A percentile compares a stretch with the other conserved stretches of the same genome.
Conservation (phyloP, 2,797 vertebrate species). For the Parotocinclus haroldoi region DNA sequence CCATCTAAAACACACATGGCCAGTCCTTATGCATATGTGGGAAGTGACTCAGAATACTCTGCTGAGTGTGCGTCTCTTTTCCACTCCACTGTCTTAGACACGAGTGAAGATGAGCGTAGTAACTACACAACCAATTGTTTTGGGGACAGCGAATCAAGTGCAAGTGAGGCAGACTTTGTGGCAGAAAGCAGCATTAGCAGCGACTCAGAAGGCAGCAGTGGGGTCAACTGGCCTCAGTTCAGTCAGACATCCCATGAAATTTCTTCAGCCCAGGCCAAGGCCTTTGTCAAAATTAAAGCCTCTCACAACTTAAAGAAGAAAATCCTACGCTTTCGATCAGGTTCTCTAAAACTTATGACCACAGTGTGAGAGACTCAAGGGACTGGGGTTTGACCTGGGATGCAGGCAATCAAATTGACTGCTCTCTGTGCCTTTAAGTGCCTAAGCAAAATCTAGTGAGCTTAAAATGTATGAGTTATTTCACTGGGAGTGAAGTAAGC, state of each 20-base stretch:
- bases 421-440: constrained; percentile 54
- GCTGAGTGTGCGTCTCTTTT: constrained; percentile 91
- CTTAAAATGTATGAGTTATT: constrained; percentile 34
- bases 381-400: constrained; percentile 17
- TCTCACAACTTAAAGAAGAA: constrained; percentile 95
- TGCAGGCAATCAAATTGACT: constrained; percentile 54
- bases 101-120: constrained; percentile 87
- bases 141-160: constrained; percentile 89
- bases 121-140: constrained; percentile 93
- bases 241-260: constrained; percentile 71
- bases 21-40: constrained; percentile 74
- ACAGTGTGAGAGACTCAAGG: constrained; percentile 74
- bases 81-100: constrained; percentile 90
- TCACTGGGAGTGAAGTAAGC: constrained; percentile 35
- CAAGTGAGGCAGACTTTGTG: constrained; percentile 79
- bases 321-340: constrained; percentile 88
- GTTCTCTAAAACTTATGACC: constrained; percentile 94
- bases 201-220: constrained; percentile 76
- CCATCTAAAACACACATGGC: constrained; percentile 54
- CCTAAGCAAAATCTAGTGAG: constrained; percentile 48
- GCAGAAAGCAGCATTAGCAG: constrained; percentile 81
- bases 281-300: constrained; percentile 92
- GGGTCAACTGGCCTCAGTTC: constrained; percentile 82
- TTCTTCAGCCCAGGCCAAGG: constrained; percentile 72
- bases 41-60: constrained; percentile 92